phyloP scores from a whole-genome alignment of 2,113 vertebrate genomes.

The Aplodontia rufa region DNA sequence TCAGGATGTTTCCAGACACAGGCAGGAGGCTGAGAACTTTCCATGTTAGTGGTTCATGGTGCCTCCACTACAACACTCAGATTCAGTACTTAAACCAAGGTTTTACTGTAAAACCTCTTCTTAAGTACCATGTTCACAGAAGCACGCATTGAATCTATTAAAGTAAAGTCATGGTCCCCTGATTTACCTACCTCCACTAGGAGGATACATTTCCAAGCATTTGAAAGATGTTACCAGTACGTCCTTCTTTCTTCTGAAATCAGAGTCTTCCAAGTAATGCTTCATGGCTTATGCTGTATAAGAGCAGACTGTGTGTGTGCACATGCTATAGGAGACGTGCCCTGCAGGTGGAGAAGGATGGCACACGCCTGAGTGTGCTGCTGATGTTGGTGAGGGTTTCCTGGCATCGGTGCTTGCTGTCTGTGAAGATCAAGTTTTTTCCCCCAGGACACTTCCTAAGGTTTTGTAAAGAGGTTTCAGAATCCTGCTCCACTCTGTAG shows the following conservation, averaged over 20 bases:
- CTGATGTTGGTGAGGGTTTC: neutral
- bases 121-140: neutral
- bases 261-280: neutral
- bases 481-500: neutral
- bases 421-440: neutral
- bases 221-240: neutral
- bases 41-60: neutral
- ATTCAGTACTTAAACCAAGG: neutral
- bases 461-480: neutral
- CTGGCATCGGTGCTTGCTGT: neutral
- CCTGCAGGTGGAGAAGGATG: too few relatives aligned
- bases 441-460: neutral
- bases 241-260: neutral
- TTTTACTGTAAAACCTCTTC: neutral
- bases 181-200: neutral
- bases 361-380: neutral
- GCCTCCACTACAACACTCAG: neutral
- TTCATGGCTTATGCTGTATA: neutral
- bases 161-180: neutral
- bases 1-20: neutral
- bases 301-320: too few relatives aligned
- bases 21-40: neutral
- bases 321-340: too few relatives aligned
- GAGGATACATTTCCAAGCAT: neutral
- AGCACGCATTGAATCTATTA: neutral